Conservation (phyloP, 2,888 invertebrate genomes). For the Archips crataeganus region DNA sequence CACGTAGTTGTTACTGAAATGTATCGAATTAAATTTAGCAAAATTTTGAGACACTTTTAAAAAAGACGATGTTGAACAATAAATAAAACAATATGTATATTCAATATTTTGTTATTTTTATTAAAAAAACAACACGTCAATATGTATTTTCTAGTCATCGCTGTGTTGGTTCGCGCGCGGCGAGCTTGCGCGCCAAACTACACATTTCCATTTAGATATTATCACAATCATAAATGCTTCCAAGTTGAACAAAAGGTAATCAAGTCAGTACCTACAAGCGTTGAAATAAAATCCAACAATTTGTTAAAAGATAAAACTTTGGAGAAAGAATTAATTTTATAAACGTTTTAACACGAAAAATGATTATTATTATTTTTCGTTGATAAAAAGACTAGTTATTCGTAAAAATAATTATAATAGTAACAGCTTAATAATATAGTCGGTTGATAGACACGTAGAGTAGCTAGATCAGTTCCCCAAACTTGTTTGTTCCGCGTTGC, state of each 20-base stretch:
- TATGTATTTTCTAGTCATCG: slow-evolving; percentile 84
- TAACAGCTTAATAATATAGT: slow-evolving; percentile 25
- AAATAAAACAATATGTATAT: slow-evolving; percentile 78
- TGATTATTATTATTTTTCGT: slow-evolving; percentile 53
- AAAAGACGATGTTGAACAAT: slow-evolving; percentile 6
- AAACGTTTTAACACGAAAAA: slow-evolving; percentile 48
- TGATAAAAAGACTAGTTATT: slow-evolving; percentile 55
- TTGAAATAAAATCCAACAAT: background rate
- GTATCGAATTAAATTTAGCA: slow-evolving; percentile 9
- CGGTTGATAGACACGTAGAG: background rate
- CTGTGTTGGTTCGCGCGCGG: slow-evolving; percentile 52
- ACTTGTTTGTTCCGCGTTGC: too few species aligned
- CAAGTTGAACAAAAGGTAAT: background rate
- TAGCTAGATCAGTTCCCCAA: too few species aligned
- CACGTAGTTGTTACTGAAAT: slow-evolving; percentile 20
- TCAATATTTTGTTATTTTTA: slow-evolving; percentile 83
- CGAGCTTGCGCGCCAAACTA: slow-evolving; percentile 26
- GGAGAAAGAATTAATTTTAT: slow-evolving; percentile 46
- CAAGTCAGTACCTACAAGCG: background rate
- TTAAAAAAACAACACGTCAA: slow-evolving; percentile 76
- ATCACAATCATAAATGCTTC: slow-evolving; percentile 60
- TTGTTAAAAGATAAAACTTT: background rate
- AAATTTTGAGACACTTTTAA: slow-evolving; percentile 27
- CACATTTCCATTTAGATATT: slow-evolving; percentile 48
- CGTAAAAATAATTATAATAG: slow-evolving; percentile 47